Conservation (phyloP, 2,888 invertebrate species). For the Ceratothoa steindachneri region DNA sequence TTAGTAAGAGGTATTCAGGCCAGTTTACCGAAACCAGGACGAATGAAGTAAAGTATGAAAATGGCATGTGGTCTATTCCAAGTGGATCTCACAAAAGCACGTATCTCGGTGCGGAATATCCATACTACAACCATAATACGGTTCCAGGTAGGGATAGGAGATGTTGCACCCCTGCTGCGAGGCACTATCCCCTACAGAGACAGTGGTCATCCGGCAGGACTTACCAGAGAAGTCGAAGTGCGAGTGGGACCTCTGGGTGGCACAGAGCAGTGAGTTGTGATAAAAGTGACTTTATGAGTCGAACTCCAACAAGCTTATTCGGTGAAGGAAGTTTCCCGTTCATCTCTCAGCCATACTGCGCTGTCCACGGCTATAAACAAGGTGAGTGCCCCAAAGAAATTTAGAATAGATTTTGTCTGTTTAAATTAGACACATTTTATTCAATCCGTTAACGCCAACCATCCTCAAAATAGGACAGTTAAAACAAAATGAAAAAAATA, state of each 20-base stretch:
- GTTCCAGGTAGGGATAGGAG: constrained; percentile 36
- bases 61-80: constrained; percentile 42
- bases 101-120: constrained; percentile 41
- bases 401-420: no score
- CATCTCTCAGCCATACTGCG: constrained; percentile 18
- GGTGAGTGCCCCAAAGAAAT: constrained; percentile 19
- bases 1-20: no score
- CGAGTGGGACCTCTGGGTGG: not conserved
- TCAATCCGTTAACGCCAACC: no score
- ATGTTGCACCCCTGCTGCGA: not conserved
- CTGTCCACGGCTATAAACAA: constrained; percentile 28
- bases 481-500: no score
- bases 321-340: not conserved
- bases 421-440: no score
- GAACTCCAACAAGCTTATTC: not conserved
- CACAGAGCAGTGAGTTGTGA: not conserved
- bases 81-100: constrained; percentile 31
- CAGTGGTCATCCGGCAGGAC: not conserved
- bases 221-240: not conserved
- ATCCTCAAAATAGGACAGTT: no score
- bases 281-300: not conserved
- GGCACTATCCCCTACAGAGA: not conserved
- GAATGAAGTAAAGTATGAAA: constrained; percentile 6
- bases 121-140: constrained; percentile 32
- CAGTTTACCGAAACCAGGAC: not conserved